A percentile compares a stretch with the other conserved stretches of the same genome.
These are phyloP conservation scores for Cryptomyrus ogoouensis DNA, from an alignment of 2,113 vertebrate genomes.

Conservation along the genomic window DNA sequence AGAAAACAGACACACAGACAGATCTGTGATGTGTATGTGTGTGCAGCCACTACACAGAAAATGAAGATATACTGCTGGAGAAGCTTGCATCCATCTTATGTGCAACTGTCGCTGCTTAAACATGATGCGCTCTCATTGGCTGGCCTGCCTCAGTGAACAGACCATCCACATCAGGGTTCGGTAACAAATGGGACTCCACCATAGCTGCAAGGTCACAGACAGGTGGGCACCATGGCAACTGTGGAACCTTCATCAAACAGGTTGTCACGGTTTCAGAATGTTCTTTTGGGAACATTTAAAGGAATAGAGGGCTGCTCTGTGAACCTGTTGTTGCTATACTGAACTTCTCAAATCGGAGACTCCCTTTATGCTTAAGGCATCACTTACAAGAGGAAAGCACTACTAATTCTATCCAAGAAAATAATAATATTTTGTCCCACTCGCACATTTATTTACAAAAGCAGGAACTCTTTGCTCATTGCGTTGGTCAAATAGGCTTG, in stretches of 20 bases:
- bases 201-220: conserved; percentile 48
- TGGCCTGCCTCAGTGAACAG: conserved; percentile 21
- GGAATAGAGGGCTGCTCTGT: conserved; percentile 37
- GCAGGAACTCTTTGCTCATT: neutral
- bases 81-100: conserved; percentile 29
- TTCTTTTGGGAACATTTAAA: conserved; percentile 40
- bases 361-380: conserved; percentile 13
- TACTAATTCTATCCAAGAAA: neutral
- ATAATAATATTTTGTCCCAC: neutral
- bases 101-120: conserved; percentile 19
- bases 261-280: conserved; percentile 28
- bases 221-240: conserved; percentile 46
- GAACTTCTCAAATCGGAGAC: conserved; percentile 28
- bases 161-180: conserved; percentile 34
- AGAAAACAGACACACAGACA: neutral
- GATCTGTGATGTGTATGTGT: conserved; percentile 23
- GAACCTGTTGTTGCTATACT: conserved; percentile 32
- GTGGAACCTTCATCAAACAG: conserved; percentile 37
- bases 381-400: neutral
- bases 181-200: conserved; percentile 50
- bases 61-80: conserved; percentile 33
- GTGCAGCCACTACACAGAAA: conserved; percentile 7
- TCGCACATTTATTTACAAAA: neutral
- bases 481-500: neutral
- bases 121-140: conserved; percentile 21